phyloP scores from a whole-genome alignment of 30 jellyfish, hydroid and myxozoan genomes.

The Cassiopea andromeda region DNA sequence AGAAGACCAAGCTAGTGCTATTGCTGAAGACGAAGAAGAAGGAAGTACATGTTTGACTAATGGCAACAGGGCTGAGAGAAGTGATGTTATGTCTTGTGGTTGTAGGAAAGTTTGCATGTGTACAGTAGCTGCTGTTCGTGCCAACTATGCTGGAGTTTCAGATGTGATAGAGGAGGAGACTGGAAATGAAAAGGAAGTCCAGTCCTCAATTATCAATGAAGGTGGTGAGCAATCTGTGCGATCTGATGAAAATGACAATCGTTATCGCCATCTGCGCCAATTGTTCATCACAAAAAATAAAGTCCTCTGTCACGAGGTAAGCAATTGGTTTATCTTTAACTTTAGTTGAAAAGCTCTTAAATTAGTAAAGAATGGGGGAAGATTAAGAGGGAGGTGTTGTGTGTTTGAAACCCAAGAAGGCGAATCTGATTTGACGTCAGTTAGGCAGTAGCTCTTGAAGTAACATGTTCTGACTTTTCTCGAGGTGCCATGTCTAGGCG shows the following conservation, averaged over 20 bases:
- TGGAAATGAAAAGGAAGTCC: neutral
- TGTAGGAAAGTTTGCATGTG: constrained; percentile 38
- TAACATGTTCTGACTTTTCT: no score
- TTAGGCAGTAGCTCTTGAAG: no score
- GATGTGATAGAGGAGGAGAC: neutral
- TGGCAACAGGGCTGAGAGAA: neutral
- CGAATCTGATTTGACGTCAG: no score
- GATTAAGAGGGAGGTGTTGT: no score
- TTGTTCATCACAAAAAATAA: constrained; percentile 84
- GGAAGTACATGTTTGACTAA: neutral
- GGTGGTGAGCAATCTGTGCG: neutral
- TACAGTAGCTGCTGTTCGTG: constrained; percentile 36
- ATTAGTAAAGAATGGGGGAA: no score
- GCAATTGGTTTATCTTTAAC: neutral
- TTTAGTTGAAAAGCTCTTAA: no score
- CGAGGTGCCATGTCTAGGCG: no score
- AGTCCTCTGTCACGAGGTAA: constrained; percentile 72
- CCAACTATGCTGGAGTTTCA: neutral
- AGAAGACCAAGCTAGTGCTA: neutral
- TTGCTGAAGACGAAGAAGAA: neutral
- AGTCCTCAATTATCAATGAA: neutral
- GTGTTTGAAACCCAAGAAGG: no score
- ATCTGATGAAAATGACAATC: neutral
- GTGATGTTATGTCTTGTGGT: constrained; percentile 44
- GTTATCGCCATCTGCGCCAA: constrained; percentile 83